These are phyloP conservation scores for Crax fasciolata DNA, from an alignment of 2,797 vertebrate genomes.

Conservation along the genomic window DNA sequence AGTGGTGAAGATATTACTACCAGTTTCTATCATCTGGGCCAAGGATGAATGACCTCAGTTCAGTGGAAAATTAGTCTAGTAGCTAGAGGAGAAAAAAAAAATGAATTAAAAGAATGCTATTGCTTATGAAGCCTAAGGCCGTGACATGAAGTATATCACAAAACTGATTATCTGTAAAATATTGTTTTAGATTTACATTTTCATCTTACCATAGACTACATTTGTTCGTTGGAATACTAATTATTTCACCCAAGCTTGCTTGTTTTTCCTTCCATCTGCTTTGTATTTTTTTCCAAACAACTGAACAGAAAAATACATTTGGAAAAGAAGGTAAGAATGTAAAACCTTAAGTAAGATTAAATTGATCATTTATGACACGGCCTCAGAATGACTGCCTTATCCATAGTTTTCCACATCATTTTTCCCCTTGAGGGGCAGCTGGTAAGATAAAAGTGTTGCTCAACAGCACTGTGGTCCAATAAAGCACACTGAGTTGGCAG, in stretches of 20 bases:
- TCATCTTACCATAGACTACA: not conserved
- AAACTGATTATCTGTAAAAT: conserved; percentile 25
- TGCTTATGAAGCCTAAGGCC: conserved; percentile 10
- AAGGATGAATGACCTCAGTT: conserved; percentile 35
- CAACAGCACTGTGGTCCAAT: not conserved
- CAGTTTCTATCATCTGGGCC: not conserved
- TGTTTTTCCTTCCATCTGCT: not conserved
- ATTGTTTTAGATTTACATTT: conserved; percentile 38
- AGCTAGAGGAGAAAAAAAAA: not conserved
- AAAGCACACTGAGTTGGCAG: not conserved
- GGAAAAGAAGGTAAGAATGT: not conserved
- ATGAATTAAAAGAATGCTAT: not conserved
- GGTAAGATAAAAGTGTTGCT: not conserved
- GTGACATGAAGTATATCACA: not conserved
- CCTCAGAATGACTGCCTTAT: not conserved
- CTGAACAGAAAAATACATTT: not conserved
- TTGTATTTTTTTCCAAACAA: not conserved
- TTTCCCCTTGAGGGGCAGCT: not conserved
- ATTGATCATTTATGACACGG: not conserved
- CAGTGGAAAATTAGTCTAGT: conserved; percentile 36
- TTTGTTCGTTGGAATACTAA: not conserved
- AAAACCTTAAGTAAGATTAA: not conserved
- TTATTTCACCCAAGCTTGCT: not conserved
- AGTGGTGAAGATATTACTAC: not conserved
- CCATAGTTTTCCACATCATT: not conserved